Base-by-base conservation (phyloP, 2,113 vertebrate species). In the Blennius ocellaris region DNA sequence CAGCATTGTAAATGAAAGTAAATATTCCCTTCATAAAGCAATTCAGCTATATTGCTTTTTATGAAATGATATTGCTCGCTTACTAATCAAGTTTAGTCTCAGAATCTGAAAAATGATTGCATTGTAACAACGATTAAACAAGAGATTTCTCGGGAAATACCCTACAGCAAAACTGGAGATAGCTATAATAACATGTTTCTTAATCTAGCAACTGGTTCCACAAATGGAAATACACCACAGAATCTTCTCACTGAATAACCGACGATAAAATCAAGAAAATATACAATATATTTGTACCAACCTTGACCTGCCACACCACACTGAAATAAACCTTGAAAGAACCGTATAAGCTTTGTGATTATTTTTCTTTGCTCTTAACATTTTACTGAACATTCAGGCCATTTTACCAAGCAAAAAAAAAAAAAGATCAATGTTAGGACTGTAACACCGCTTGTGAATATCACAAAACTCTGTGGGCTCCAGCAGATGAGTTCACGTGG, bases 31-130 rank as follows among this genome's bases (percentile, higher is more conserved):
- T 36, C 59, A 59, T 73, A 30, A 58, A 68, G 41, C 21, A 39
- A 51, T 73, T 50, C 12, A 63, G 47, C 30, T n/a, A 21, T 56
- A 62, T 69, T 73, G 41, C 6, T 76, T 47, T 56, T 38, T 30
- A n/a, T 75, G 14, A 57, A 69, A 56, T 66, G 6, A 8, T 61
- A 50, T 80, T 72, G 49, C 47, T 58, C 51, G 36, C 52, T 85
- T 69, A 59, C 77, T 76, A 70, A 69, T 57, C 14, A 43, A 6
- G 30, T 75, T 76, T 51, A 5, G 7, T 54, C 21, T 41, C 17
- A 53, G 15, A 56, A 11, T n/a, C 43, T 14, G 45, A 7, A 50
- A 11, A 8, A 9, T 53, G n/a, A 67, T 40, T 43, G 16, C 11
- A 48, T 21, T 21, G 11, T 37, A 76, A 58, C 39, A 75, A 52